A percentile compares a stretch with the other conserved stretches of the same genome.
phyloP scores from a whole-genome alignment of 2,888 invertebrate genomes.

The Clunio marinus region DNA sequence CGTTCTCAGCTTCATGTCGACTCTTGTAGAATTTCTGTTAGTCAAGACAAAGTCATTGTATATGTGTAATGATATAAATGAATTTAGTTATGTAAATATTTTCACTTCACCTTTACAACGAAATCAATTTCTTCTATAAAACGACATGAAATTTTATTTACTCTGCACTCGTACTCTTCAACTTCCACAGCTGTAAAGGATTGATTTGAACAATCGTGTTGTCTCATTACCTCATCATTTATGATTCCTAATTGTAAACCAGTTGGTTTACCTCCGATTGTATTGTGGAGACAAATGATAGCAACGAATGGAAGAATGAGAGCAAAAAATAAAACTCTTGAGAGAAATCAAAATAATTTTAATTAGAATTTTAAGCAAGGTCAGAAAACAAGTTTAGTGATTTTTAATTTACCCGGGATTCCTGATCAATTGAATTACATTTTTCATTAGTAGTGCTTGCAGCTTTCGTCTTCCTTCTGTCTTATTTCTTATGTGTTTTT shows the following conservation, averaged over 20 bases:
- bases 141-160: slow-evolving; percentile 54
- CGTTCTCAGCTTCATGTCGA: slow-evolving; percentile 49
- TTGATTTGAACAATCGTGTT: slow-evolving; percentile 45
- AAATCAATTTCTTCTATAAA: slow-evolving; percentile 54
- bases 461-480: neutral
- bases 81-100: slow-evolving; percentile 39
- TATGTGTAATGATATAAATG: no score
- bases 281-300: neutral
- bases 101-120: slow-evolving; percentile 51
- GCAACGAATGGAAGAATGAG: neutral
- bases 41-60: neutral
- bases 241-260: neutral
- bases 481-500: neutral
- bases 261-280: neutral
- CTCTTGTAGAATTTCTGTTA: neutral
- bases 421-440: neutral
- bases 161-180: slow-evolving; percentile 48
- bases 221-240: neutral
- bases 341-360: neutral
- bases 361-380: neutral
- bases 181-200: slow-evolving; percentile 45
- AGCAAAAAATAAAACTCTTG: slow-evolving; percentile 1
- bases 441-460: neutral
- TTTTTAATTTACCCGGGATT: neutral
- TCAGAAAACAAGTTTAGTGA: neutral